Evolutionary conservation across 2,113 vertebrate genomes (phyloP), one percentile per base, ranked within the genome.

Genomic region (Canis aureus): DNA sequence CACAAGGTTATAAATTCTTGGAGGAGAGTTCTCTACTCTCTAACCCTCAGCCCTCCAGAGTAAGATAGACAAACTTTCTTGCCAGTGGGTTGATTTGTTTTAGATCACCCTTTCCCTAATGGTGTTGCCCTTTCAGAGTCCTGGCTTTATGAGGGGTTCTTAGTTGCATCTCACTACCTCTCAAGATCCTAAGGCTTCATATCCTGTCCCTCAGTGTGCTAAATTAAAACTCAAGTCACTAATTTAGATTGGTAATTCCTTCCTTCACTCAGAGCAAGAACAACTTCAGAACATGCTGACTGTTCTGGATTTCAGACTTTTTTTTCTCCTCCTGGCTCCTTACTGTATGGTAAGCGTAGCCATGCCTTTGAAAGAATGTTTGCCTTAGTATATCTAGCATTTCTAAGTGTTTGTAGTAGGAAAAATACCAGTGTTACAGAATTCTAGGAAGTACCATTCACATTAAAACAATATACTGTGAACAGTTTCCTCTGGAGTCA

Each of bases 141-240:
- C 59, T 76, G 66, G 81, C 66, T 90, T 81, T 87, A 59, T n/a
- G 38, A 69, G 32, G 49, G 11, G 5, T 89, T 80, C 57, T 85
- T 85, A 53, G 57, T 89, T 91, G 15, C 32, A 83, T 2, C 16
- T 67, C 20, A 51, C 22, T 96, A 20, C 62, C 55, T 96, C 32
- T 90, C 66, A 62, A 35, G 12, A 80, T 89, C 20, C 9, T 78
- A 73, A 93, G 8, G 0, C 19, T 78, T 93, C 13, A 73, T 66
- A 32, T 71, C 53, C 86, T 95, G 8, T 76, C 43, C 15, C 8
- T 73, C 23, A 69, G 29, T 79, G 35, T 25, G 25, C 81, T 69
- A 89, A 85, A 78, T 53, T 86, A 71, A 94, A 93, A 87, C 23
- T 90, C 25, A 53, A 69, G 16, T 95, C 71, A 94, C 8, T 69